Evolutionary conservation across 2,888 invertebrate species (phyloP).

Genomic region (Flexamia atlantica): DNA sequence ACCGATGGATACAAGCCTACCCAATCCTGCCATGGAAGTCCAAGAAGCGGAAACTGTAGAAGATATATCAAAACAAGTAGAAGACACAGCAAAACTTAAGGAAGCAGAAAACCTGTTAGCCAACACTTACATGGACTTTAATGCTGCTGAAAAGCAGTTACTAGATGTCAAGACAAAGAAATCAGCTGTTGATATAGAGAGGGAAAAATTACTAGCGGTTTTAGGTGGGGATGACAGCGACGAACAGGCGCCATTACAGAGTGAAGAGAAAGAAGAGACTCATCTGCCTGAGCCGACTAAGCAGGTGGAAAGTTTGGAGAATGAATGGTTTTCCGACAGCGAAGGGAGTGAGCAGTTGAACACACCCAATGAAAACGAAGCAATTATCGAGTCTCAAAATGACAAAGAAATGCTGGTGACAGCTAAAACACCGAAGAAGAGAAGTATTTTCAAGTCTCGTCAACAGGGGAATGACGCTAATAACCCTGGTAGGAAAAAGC

Average conservation of each 20-base stretch:
- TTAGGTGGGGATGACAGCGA: constrained; percentile 61
- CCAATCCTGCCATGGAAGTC: background rate
- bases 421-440: constrained; percentile 79
- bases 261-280: constrained; percentile 34
- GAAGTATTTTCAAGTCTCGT: constrained; percentile 93
- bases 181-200: constrained; percentile 57
- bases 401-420: constrained; percentile 70
- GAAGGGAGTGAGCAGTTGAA: constrained; percentile 65
- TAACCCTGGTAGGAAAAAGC: constrained; percentile 80
- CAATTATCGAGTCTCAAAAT: background rate
- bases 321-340: constrained; percentile 65
- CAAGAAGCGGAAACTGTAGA: constrained; percentile 33
- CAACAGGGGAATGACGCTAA: constrained; percentile 51
- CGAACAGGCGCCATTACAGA: constrained; percentile 16
- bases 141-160: constrained; percentile 68
- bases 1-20: background rate
- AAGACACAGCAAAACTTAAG: constrained; percentile 66
- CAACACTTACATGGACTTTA: constrained; percentile 70
- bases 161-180: constrained; percentile 66
- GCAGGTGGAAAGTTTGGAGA: constrained; percentile 62
- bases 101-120: constrained; percentile 70
- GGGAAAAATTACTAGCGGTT: constrained; percentile 61
- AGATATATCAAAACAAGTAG: constrained; percentile 65
- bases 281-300: constrained; percentile 26
- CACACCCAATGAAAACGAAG: constrained; percentile 54